Evolutionary conservation across 2,113 vertebrate species (phyloP).

Genomic region (Bufo gargarizans): DNA sequence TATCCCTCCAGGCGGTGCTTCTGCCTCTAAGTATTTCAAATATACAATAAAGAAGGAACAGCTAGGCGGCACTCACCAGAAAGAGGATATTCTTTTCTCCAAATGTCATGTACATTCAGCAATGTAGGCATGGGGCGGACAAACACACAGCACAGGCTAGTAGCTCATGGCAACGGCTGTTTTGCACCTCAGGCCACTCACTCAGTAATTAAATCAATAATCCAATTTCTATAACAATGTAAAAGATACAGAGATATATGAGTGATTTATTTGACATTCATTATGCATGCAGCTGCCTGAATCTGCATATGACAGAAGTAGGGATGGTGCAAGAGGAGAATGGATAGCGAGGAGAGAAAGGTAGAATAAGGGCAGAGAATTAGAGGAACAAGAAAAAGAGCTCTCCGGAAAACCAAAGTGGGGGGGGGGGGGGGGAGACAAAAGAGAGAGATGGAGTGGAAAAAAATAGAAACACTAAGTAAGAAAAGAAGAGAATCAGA

Average conservation of each 20-base stretch:
- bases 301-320: neutral
- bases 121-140: too few relatives aligned
- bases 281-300: neutral
- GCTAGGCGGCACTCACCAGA: too few relatives aligned
- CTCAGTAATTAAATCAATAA: neutral
- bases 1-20: too few relatives aligned
- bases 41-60: too few relatives aligned
- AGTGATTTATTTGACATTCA: neutral
- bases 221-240: neutral
- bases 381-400: neutral
- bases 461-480: neutral
- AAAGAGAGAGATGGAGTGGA: neutral
- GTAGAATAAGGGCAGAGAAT: too few relatives aligned
- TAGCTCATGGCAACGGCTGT: too few relatives aligned
- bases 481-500: neutral
- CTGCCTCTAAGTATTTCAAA: too few relatives aligned
- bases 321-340: neutral
- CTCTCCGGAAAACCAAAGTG: too few relatives aligned
- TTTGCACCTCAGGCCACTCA: too few relatives aligned
- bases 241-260: neutral
- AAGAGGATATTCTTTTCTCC: too few relatives aligned
- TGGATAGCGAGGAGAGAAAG: neutral
- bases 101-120: too few relatives aligned
- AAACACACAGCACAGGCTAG: too few relatives aligned
- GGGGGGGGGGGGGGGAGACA: neutral